Base-by-base conservation (phyloP, 2,888 invertebrate genomes). In the Epinotia nisella region DNA sequence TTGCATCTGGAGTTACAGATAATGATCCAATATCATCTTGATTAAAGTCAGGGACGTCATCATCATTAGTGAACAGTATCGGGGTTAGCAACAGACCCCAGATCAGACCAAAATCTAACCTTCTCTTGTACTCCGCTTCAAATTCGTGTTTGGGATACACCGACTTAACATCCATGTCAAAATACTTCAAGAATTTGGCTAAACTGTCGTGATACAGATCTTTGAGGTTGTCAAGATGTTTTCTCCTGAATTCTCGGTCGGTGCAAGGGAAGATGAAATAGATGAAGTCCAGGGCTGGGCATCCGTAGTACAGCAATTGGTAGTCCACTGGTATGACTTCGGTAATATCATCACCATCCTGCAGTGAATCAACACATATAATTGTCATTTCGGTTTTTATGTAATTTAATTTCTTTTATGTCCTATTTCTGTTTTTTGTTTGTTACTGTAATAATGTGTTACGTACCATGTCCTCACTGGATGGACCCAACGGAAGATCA, bases 61-160 rank as follows among this genome's bases (percentile, higher is more conserved):
- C 21, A 5, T 71, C 68, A 5, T 45, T 41, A n/a, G 73, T 61
- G 19, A 75, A 68, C 1, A 75, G 60, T 59, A 77, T 45, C 0
- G 80, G 80, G 9, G 78, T 39, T 1, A 78, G 0, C 49, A 75
- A 60, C 2, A 81, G 24, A 3, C 74, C 49, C 0, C 71, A 13
- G 15, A 75, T 68, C 7, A 83, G 60, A 4, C 81, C 82, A 51
- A 58, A 79, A 13, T 79, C 77, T 10, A 77, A 56, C 10, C 75
- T 75, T 5, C 77, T 75, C 35, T 75, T 70, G 60, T 75, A 80
- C 21, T 78, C 76, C 9, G 71, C 74, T 56, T 81, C 79, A 61
- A 78, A 81, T n/a, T 71, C 73, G 10, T 72, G 56, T 49, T 66
- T 80, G 0, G 82, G 76, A 69, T 76, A 81, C 0, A 79, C 70